Conservation (phyloP, 2,888 invertebrate genomes). For the Argyresthia goedartella region DNA sequence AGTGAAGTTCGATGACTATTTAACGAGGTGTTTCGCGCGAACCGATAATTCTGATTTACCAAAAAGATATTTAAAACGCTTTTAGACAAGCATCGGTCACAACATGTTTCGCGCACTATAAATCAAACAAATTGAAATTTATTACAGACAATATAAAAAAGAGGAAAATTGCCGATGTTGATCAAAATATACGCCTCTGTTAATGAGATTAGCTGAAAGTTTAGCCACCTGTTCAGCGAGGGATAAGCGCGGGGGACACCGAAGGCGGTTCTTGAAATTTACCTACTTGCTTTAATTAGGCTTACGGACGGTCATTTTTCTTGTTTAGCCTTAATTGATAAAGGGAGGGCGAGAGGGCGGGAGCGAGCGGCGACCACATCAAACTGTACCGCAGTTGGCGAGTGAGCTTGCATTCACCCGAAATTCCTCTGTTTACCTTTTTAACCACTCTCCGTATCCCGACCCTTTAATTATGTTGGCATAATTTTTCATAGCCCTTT, state of each 20-base stretch:
- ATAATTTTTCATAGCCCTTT: not conserved
- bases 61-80: not conserved
- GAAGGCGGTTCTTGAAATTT: slow-evolving; percentile 6
- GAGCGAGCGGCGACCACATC: slow-evolving; percentile 29
- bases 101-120: not conserved
- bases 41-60: no score
- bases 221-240: slow-evolving; percentile 51
- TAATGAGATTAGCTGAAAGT: slow-evolving; percentile 54
- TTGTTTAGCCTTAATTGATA: slow-evolving; percentile 67
- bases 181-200: slow-evolving; percentile 48
- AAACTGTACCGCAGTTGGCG: slow-evolving; percentile 16
- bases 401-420: slow-evolving; percentile 17
- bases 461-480: not conserved
- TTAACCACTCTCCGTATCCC: slow-evolving; percentile 12
- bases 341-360: slow-evolving; percentile 33
- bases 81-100: not conserved
- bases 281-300: slow-evolving; percentile 59
- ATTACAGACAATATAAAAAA: slow-evolving; percentile 29
- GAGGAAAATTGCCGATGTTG: slow-evolving; percentile 29
- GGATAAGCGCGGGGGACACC: slow-evolving; percentile 18
- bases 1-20: no score
- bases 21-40: no score
- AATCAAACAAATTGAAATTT: slow-evolving; percentile 21
- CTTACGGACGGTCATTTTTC: slow-evolving; percentile 62
- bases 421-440: slow-evolving; percentile 16